Base-by-base conservation (phyloP, 1,140 invertebrate genomes). In the Drosophila triauraria region DNA sequence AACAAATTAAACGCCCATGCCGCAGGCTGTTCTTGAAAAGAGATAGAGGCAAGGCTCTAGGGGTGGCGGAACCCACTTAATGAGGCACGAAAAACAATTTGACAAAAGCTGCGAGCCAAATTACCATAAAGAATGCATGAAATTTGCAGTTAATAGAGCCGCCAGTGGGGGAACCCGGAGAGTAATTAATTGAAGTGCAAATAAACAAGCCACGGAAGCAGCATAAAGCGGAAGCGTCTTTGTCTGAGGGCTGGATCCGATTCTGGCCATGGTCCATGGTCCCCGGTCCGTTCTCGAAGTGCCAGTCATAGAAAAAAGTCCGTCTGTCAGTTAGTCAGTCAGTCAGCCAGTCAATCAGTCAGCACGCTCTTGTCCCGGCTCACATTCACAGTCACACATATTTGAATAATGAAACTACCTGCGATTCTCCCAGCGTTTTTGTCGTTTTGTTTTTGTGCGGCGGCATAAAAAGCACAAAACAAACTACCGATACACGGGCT, bases 401-500 rank as follows among this genome's bases (percentile, higher is more conserved):
- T 88, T 70, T 84, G 78, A 82, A 85, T 90, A 90, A 90, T 90
- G 82, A 85, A 90, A 90, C 90, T 90, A 91, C 70, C 71, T 79
- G 56, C 53, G 47, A 58, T 68, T 71, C 70, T 78, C 75, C 88
- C 62, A 68, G n/a, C 47, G 74, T 71, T 67, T 57, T 53, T 58
- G 47, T 60, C 40, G 35, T 59, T 65, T 69, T 60, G 35, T 59
- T 65, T 69, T 60, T 78, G 63, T 72, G 53, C 12, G 51, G 35
- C 54, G 53, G 56, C 78, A 70, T 64, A 68, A 70, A 79, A 65
- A 72, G 54, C 47, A 53, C 48, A 63, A 70, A 81, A 80, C 81
- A 82, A 79, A 63, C 75, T 40, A 48, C 56, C 69, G 63, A 56
- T 56, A 78, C 62, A 58, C 30, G 20, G 57, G 38, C 17, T 59